phyloP scores from a whole-genome alignment of 2,113 vertebrate species.

The Nothocercus julius region DNA sequence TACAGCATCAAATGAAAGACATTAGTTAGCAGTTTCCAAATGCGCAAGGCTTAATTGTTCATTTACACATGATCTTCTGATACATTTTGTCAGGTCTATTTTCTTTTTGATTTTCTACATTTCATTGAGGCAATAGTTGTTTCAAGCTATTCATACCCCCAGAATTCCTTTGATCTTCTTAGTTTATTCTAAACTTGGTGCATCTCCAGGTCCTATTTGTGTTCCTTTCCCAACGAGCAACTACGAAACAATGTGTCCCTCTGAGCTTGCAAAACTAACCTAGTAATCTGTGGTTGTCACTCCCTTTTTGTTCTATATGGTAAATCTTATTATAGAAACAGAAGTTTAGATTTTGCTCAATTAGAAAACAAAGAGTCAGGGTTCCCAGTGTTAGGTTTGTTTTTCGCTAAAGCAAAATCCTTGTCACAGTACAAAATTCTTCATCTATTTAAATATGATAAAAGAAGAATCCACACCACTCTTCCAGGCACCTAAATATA shows the following conservation, averaged over 20 bases:
- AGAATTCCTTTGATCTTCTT: background rate
- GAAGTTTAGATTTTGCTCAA: background rate
- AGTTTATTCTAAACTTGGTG: background rate
- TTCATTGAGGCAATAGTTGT: background rate
- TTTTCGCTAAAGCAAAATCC: background rate
- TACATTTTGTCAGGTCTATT: background rate
- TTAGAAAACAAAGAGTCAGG: background rate
- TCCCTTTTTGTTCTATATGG: background rate
- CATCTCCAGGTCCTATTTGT: background rate
- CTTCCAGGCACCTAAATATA: background rate
- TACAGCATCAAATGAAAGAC: background rate
- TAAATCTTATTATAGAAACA: constrained; percentile 7
- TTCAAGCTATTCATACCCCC: background rate
- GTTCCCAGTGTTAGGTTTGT: background rate
- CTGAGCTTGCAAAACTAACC: background rate
- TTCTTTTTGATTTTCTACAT: background rate
- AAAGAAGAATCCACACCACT: background rate
- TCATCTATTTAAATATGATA: background rate
- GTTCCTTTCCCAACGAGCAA: background rate
- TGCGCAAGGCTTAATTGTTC: background rate
- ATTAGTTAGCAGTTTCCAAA: background rate
- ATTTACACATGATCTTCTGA: background rate
- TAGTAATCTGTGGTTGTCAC: background rate
- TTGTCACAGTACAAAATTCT: background rate
- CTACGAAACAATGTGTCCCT: background rate